Evolutionary conservation across 2,888 invertebrate genomes (phyloP).

Genomic region (Nymphalis c-album): DNA sequence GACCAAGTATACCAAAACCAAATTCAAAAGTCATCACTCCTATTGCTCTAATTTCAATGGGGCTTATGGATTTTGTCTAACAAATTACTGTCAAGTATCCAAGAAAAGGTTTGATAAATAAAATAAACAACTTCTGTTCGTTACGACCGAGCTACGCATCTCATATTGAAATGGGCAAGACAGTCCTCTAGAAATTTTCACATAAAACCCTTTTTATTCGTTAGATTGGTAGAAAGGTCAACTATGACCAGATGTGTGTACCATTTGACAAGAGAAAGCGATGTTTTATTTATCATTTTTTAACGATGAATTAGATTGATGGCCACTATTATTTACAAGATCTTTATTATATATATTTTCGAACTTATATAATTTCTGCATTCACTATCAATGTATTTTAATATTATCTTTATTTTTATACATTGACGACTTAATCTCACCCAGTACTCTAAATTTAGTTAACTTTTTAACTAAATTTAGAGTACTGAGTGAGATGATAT

Average conservation of each 20-base stretch:
- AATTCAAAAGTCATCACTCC: no score
- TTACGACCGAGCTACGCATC: conserved; percentile 29
- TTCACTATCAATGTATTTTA: no score
- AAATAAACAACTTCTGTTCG: conserved; percentile 33
- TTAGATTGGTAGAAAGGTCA: conserved; percentile 56
- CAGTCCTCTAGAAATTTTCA: conserved; percentile 32
- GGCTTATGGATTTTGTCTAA: neutral
- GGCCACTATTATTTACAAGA: no score
- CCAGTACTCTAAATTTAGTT: no score
- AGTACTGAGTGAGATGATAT: no score
- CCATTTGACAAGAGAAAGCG: conserved; percentile 32
- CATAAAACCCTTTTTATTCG: conserved; percentile 61
- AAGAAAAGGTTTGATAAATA: conserved; percentile 8
- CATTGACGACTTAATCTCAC: no score
- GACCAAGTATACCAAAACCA: no score
- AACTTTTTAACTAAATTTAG: no score
- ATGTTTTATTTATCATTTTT: neutral
- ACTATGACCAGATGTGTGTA: conserved; percentile 43
- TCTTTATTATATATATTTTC: no score
- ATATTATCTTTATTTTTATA: no score
- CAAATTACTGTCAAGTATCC: neutral
- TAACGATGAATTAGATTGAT: no score
- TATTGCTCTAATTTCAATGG: neutral
- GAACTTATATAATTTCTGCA: no score
- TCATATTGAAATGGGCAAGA: conserved; percentile 32